Evolutionary conservation across 2,888 invertebrate genomes (phyloP), one percentile per base, ranked within the genome.

Genomic region (Furcula furcula): DNA sequence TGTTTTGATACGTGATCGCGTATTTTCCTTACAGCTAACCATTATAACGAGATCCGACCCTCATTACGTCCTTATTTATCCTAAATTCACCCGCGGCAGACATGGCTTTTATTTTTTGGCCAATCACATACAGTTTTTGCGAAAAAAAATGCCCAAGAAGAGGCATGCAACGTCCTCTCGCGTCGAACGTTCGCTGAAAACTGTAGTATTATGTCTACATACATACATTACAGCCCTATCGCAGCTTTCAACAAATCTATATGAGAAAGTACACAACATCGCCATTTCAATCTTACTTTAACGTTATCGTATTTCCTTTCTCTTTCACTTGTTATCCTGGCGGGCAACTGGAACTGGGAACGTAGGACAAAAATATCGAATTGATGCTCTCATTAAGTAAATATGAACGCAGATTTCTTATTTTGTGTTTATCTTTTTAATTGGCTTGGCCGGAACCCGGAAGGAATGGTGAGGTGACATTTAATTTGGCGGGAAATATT

Each of bases 181-280:
- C 45, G 25, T 25, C 19, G 32, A 50, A 42, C 47, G 47, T 34
- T 45, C 36, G 48, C 55, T 58, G 65, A 51, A 53, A 58, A 56
- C 50, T 55, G 46, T 42, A 43, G 40, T 46, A n/a, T n/a, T n/a
- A n/a, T 43, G 29, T 40, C 9, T 26, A 23, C 23, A 13, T 14
- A 31, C 19, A 21, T 22, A 11, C 19, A 23, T 19, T 13, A 31
- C 48, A 38, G 36, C 48, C 46, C 52, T 55, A 46, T 52, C 63
- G 58, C 65, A 71, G 79, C 74, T 79, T 81, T 81, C 76, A 76
- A 76, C 75, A 81, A 79, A 86, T 86, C 86, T 83, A 85, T 84
- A 85, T 74, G 74, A 70, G 80, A 79, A 78, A 77, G 74, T 77
- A 76, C 71, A 76, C 65, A 72, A 56, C 58, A 40, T 16, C 13